Base-by-base conservation (phyloP, 2,888 invertebrate genomes). In the Sepioteuthis lessoniana region DNA sequence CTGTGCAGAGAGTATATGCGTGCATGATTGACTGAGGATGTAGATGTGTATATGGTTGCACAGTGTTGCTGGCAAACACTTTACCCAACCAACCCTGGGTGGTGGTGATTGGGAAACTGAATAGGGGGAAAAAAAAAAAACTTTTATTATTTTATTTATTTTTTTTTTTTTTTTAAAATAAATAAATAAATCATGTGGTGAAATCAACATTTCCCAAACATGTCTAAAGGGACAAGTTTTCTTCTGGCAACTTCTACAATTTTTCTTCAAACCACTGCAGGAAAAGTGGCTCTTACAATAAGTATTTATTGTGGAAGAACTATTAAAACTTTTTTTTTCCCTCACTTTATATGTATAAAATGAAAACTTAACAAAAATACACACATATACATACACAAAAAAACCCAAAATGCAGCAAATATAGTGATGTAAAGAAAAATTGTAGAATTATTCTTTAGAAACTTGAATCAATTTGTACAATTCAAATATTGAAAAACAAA, bases 371-470 rank as follows among this genome's bases (percentile, higher is more conserved):
- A 0, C 13, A 76, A 76, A 76, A 76, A 76, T 16, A n/a, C 25
- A 92, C 46, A 92, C 42, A 31, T 1, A 90, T 28, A 91, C 38
- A 91, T 38, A 91, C 2, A 92, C 46, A 91, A 42, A 31, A 91
- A 91, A 91, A 91, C 16, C 38, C 7, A 42, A 91, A 91, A 91
- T 37, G 31, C 19, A 91, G 10, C 38, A 91, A 38, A 35, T 10
- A 21, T 92, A 92, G n/a, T 92, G 47, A n/a, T n/a, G 28, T 92
- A 47, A 92, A 46, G 92, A 92, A 92, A 92, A 92, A 92, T 92
- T 92, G 92, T 92, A 92, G 92, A 92, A 42, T 92, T 92, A 92
- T 92, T 92, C 92, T 92, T 92, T 42, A 47, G 92, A 92, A 92
- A 92, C 47, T 47, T 92, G 47, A 92, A 42, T 92, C 92, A 47